Percentiles rank a stretch among this genome's conserved stretches.
These are phyloP conservation scores for Symphodus melops DNA, from an alignment of 2,113 vertebrate genomes.

Conservation along the genomic window DNA sequence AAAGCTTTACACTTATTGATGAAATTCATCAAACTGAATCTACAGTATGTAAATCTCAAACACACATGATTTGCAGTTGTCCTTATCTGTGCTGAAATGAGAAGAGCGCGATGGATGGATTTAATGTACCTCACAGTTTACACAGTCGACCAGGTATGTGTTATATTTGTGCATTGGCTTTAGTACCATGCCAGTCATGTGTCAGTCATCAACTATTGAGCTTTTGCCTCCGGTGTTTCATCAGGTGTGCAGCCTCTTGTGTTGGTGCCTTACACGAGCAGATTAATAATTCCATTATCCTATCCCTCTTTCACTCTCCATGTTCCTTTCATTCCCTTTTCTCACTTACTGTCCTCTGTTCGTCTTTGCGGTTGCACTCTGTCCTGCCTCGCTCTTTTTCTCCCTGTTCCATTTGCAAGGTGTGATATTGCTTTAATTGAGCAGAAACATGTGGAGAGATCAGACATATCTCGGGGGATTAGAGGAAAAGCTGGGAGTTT, in stretches of 20 bases:
- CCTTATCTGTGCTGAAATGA: not conserved
- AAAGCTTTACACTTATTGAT: too few relatives aligned
- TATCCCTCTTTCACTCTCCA: constrained; percentile 39
- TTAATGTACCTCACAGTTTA: not conserved
- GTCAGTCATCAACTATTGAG: constrained; percentile 64
- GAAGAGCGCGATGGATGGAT: not conserved
- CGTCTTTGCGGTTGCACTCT: constrained; percentile 46
- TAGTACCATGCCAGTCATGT: constrained; percentile 45
- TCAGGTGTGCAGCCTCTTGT: constrained; percentile 62
- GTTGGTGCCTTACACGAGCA: constrained; percentile 57
- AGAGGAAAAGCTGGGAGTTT: constrained; percentile 86
- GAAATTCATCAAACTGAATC: not conserved
- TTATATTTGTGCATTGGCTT: constrained; percentile 29
- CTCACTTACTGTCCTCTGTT: constrained; percentile 55
- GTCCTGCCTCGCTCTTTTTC: constrained; percentile 50
- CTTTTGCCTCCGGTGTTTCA: constrained; percentile 65
- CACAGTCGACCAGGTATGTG: not conserved
- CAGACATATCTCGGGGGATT: constrained; percentile 99
- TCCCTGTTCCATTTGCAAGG: constrained; percentile 81
- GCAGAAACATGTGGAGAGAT: constrained; percentile 99
- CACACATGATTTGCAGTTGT: not conserved
- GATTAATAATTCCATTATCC: constrained; percentile 72
- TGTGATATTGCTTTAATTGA: constrained; percentile 98
- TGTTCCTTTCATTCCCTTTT: constrained; percentile 61
- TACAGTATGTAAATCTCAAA: not conserved